Base-by-base conservation (phyloP, 1,140 invertebrate genomes). In the Eupristina koningsbergeri region DNA sequence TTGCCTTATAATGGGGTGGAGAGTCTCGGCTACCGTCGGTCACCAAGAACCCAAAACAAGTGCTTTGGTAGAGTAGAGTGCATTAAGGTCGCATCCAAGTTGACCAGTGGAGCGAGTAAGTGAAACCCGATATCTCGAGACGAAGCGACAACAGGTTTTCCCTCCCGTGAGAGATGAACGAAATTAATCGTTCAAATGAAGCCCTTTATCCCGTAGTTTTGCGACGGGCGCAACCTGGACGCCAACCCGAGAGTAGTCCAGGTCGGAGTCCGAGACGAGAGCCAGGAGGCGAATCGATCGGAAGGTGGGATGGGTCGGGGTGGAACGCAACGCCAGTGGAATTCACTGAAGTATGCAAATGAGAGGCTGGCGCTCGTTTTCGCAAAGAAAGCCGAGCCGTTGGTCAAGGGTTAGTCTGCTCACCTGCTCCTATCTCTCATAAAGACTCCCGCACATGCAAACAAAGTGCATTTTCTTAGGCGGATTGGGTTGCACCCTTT, bases 401-500 rank as follows among this genome's bases (percentile, higher is more conserved):
- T n/a, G 17, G 34, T 53, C 31, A 61, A 39, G 53, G 47, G 29
- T 61, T 15, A n/a, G 69, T 13, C 73, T 19, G 45, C 45, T 47
- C 45, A 26, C 45, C 73, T 41, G 67, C 67, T 71, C 26, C 67
- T 41, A 41, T 71, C 67, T 71, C 67, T 41, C 36, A 41, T 50
- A 34, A 69, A 74, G 80, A 81, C 50, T 73, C 79, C 13, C 50
- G 50, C 69, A 34, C 71, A 58, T 63, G 71, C 50, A 81, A 64
- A 71, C 80, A 67, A 76, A 77, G 34, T 83, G 81, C 81, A 84
- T 84, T 73, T 64, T 63, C 76, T 64, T 22, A 69, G 63, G 41
- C 82, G 74, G 89, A 92, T 92, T 90, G 86, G 86, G 89, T 92
- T 92, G 89, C 92, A 93, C 91, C 91, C 64, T 91, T 89, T 86